Evolutionary conservation across 2,888 invertebrate genomes (phyloP), one percentile per base, ranked within the genome.

Genomic region (Machimus atricapillus): DNA sequence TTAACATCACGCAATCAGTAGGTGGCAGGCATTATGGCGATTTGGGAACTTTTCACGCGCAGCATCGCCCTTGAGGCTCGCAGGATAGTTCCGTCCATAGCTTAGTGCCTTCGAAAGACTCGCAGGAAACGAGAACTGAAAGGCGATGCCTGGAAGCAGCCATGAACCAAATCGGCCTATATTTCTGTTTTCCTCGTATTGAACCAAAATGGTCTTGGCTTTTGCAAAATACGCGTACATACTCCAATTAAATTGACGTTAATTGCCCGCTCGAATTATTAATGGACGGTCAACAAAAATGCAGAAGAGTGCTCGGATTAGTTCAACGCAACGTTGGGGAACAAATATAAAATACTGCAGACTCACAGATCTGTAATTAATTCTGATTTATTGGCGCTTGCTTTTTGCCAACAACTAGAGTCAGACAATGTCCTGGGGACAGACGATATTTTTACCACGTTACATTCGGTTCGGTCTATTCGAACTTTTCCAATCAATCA

Each of bases 361-460:
- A 86, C 86, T 87, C 87, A 87, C 87, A 87, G 83, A 87, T 87
- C 87, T 58, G 87, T 87, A 87, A 87, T 87, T 87, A 87, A 87
- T 87, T 79, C 86, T 86, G 87, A 87, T 85, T 87, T 87, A 87
- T 87, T 87, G 74, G 81, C 31, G 76, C 58, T 74, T 12, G 31
- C 16, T 43, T 85, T 85, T 85, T 85, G 19, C 34, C 46, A 46
- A 23, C 19, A 74, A 74, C 74, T 46, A n/a, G 74, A 46, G 14
- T 85, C n/a, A 43, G 43, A 85, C 52, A 74, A 19, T 74, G 27
- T n/a, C 74, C 16, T 16, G 5, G 27, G 43, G 31, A 0, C 19
- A 52, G 82, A 27, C 56, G 37, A 56, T 56, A 82, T 85, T 43
- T 74, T 73, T 85, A n/a, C 73, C 16, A 27, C 16, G 85, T 73